phyloP scores from a whole-genome alignment of 2,797 vertebrate genomes.

The Graptemys geographica region DNA sequence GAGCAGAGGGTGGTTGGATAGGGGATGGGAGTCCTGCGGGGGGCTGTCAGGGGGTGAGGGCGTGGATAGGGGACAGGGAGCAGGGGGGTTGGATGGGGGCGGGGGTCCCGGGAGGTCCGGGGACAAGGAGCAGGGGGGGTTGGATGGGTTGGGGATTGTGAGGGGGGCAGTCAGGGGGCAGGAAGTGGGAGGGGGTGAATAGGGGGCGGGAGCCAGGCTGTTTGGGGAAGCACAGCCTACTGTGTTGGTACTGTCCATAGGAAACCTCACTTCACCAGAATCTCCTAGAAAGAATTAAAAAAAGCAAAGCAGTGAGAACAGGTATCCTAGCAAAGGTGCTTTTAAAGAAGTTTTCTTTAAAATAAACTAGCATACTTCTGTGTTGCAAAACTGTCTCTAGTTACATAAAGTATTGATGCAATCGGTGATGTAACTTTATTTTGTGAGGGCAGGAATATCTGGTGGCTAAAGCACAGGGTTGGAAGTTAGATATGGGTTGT shows the following conservation, averaged over 20 bases:
- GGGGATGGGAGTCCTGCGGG: no score
- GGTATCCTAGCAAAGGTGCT: rapidly evolving
- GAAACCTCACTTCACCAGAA: not conserved
- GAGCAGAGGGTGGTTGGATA: no score
- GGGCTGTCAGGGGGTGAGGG: no score
- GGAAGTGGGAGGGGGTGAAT: no score
- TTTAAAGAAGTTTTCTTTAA: not conserved
- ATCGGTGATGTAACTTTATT: not conserved
- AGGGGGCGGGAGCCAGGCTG: no score
- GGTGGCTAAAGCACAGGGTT: not conserved
- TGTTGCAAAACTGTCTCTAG: not conserved
- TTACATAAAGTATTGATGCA: not conserved
- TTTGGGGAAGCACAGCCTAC: no score
- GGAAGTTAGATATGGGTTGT: not conserved
- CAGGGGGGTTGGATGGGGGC: no score
- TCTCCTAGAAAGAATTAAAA: not conserved
- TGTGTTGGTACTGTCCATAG: rapidly evolving
- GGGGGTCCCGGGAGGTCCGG: no score
- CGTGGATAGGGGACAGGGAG: no score
- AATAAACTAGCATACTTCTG: not conserved
- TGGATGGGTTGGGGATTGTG: no score
- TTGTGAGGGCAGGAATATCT: not conserved
- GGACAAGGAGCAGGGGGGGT: no score
- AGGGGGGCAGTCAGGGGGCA: no score
- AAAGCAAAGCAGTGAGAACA: not conserved